Percentiles rank a stretch among this genome's conserved stretches.
phyloP scores from a whole-genome alignment of 2,797 vertebrate genomes.

The Channa striata region DNA sequence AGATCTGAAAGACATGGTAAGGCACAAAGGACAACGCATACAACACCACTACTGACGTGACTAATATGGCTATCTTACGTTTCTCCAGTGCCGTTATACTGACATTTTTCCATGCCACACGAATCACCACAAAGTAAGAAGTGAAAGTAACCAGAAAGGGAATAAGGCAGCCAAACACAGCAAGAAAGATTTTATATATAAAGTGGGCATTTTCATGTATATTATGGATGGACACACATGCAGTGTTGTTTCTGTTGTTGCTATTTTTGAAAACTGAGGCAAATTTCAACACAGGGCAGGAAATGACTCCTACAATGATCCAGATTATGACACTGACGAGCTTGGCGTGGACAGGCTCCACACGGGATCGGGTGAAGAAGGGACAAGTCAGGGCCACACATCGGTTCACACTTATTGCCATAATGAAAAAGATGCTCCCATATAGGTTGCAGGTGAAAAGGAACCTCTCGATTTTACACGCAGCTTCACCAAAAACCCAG shows the following conservation, averaged over 20 bases:
- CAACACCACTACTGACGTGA: conserved; percentile 76
- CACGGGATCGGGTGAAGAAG: conserved; percentile 76
- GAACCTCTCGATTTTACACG: conserved; percentile 87
- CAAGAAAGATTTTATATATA: conserved; percentile 78
- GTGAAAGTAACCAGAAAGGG: conserved; percentile 85
- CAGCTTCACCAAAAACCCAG: conserved; percentile 77
- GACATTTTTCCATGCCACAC: conserved; percentile 77
- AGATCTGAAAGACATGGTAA: conserved; percentile 79
- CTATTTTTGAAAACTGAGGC: conserved; percentile 14
- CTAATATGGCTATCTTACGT: conserved; percentile 80
- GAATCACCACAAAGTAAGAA: conserved; percentile 80
- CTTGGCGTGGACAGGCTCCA: conserved; percentile 78
- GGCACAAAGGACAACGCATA: conserved; percentile 87
- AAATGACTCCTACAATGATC: conserved; percentile 73
- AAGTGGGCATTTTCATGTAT: conserved; percentile 19
- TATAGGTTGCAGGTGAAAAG: conserved; percentile 89
- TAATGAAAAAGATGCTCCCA: conserved; percentile 85
- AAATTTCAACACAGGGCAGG: conserved; percentile 81
- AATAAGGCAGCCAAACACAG: conserved; percentile 79
- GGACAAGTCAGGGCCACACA: conserved; percentile 85
- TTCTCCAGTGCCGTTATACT: conserved; percentile 78
- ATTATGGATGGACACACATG: conserved; percentile 73
- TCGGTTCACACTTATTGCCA: conserved; percentile 88
- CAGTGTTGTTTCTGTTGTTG: fast-evolving
- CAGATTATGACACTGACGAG: conserved; percentile 73